phyloP scores from a whole-genome alignment of 2,113 vertebrate species.

The Myotis lucifugus region DNA sequence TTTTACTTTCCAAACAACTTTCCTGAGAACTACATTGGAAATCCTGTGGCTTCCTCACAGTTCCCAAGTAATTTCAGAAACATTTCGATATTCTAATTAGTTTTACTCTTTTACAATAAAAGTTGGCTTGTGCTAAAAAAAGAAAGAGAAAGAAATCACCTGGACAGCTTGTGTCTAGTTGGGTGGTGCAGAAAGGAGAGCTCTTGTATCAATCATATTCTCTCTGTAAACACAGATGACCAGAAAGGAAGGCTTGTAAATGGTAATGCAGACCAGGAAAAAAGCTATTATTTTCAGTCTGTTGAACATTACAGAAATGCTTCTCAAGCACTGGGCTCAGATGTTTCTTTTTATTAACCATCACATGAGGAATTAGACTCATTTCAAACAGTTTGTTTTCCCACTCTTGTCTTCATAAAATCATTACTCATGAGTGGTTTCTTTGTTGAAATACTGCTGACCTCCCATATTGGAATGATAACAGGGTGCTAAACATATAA shows the following conservation, averaged over 20 bases:
- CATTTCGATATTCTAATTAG: background rate
- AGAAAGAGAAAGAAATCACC: background rate
- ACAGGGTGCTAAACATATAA: constrained; percentile 76
- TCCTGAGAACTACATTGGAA: background rate
- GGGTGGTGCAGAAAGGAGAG: background rate
- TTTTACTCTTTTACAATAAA: constrained; percentile 51
- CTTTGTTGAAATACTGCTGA: constrained; percentile 74
- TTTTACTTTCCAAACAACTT: constrained; percentile 38
- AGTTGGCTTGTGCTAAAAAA: background rate
- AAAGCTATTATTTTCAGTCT: constrained; percentile 2
- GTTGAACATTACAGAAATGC: constrained; percentile 54
- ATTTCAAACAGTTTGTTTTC: constrained; percentile 71
- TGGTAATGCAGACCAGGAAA: background rate
- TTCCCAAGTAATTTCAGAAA: background rate
- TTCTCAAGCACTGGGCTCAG: constrained; percentile 58
- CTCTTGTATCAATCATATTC: background rate
- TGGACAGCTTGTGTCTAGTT: background rate
- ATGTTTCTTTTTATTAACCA: constrained; percentile 60
- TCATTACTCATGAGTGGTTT: constrained; percentile 72
- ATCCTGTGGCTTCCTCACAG: constrained; percentile 6
- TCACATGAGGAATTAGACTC: constrained; percentile 76
- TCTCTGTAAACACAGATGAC: background rate
- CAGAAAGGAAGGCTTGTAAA: constrained; percentile 22
- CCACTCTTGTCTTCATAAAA: constrained; percentile 71
- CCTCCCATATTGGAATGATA: constrained; percentile 69